A percentile compares a stretch with the other conserved stretches of the same genome.
phyloP scores from a whole-genome alignment of 2,888 invertebrate genomes.

The Hipparchia sbordonii region DNA sequence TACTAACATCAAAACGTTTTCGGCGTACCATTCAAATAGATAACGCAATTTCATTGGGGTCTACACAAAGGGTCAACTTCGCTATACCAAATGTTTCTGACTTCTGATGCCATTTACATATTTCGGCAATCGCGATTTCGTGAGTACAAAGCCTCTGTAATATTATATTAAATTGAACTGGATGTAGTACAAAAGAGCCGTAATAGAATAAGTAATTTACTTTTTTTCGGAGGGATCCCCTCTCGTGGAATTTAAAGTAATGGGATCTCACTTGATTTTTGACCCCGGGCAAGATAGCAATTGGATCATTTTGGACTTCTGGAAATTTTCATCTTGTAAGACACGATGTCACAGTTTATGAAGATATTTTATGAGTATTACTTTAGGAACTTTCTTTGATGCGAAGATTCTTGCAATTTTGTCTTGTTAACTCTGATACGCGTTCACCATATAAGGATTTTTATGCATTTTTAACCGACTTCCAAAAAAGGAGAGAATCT shows the following conservation, averaged over 20 bases:
- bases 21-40: not conserved
- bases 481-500: too few species aligned
- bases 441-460: not conserved
- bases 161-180: conserved; percentile 35
- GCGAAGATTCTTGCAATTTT: conserved; percentile 6
- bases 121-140: conserved; percentile 30
- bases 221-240: conserved; percentile 26
- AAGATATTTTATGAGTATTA: conserved; percentile 10
- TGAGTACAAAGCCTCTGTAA: conserved; percentile 24
- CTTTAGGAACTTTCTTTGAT: not conserved
- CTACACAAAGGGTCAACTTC: conserved; percentile 13
- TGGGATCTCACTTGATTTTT: conserved; percentile 61
- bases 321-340: conserved; percentile 29
- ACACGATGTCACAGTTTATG: conserved; percentile 6
- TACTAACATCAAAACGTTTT: conserved; percentile 6
- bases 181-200: conserved; percentile 44
- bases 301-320: conserved; percentile 47
- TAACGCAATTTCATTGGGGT: conserved; percentile 11
- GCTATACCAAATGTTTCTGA: conserved; percentile 10
- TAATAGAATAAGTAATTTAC: conserved; percentile 49
- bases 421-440: not conserved
- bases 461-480: not conserved
- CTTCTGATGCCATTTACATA: conserved; percentile 20
- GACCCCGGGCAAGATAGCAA: conserved; percentile 50
- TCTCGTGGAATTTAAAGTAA: conserved; percentile 56